Conservation (phyloP, 2,113 vertebrate species). For the Alosa alosa region DNA sequence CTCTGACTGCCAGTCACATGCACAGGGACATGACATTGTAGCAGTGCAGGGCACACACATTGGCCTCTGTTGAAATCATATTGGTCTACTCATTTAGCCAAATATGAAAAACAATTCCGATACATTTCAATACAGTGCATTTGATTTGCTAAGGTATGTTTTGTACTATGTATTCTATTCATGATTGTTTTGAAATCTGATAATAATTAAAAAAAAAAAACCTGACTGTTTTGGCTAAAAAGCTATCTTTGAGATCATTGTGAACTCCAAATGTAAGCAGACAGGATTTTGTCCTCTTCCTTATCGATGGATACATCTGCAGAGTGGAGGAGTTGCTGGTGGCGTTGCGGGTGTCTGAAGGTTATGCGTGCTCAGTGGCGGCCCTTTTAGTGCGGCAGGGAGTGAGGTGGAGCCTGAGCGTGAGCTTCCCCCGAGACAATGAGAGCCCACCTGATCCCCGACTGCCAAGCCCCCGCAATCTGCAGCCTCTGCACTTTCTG, state of each 20-base stretch:
- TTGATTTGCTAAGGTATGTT: no score
- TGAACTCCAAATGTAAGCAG: neutral
- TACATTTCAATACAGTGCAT: no score
- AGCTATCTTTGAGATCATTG: no score
- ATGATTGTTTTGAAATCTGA: no score
- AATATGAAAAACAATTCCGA: no score
- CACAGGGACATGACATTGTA: neutral
- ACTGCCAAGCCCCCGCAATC: conserved; percentile 46
- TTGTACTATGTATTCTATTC: no score
- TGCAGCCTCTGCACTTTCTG: conserved; percentile 56
- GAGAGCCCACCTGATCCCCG: conserved; percentile 56
- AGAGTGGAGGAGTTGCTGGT: neutral
- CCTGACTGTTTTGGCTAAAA: no score
- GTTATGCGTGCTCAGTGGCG: neutral
- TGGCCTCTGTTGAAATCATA: neutral
- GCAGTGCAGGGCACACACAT: neutral
- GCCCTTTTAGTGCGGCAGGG: neutral
- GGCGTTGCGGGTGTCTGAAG: neutral
- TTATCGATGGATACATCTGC: neutral
- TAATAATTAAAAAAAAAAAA: no score
- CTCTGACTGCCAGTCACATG: neutral
- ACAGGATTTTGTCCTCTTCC: neutral
- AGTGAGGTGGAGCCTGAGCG: neutral
- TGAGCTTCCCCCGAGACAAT: conserved; percentile 40
- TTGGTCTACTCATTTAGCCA: neutral